Base-by-base conservation (phyloP, 2,888 invertebrate species). In the Drosophila paranaensis region DNA sequence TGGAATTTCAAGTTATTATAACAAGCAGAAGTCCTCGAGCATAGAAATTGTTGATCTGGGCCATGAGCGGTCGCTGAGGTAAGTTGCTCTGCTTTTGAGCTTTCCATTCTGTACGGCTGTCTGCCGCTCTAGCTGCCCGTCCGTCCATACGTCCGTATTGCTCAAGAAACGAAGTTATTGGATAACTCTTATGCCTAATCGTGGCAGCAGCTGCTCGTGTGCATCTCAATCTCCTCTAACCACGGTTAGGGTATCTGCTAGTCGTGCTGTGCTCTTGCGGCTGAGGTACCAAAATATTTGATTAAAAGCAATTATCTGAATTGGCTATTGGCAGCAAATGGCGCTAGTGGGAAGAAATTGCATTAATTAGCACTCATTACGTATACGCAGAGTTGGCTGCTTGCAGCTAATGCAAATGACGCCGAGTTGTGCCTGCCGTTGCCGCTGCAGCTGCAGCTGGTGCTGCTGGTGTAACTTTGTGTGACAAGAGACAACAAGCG, bases 361-460 rank as follows among this genome's bases (percentile, higher is more conserved):
- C 45, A 39, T 25, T 51, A 61, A 61, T 61, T 60, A 42, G 33
- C 48, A 48, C 30, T 16, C 30, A 30, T 66, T 56, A 39, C 58
- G 66, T 56, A 71, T 77, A 57, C 46, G 63, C 53, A 63, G 51
- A 54, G 55, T 62, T 63, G 37, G 53, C 55, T 43, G 25, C 33
- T 27, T 57, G 48, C 54, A 57, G 53, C 69, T 70, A 75, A 61
- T 73, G 66, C 71, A 63, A 71, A 75, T 66, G 60, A 60, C 37
- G 61, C 55, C 60, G 14, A 48, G 58, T 27, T 20, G 20, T n/a
- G n/a, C n/a, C 8, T 25, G 46, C 20, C 20, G 35, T 5, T 57
- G n/a, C 9, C 37, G 20, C 9, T 39, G 33, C 5, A n/a, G n/a
- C 8, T 25, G 46, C 20, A 20, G 35, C 9, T 57, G n/a, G 5